Conservation (phyloP, 2,888 invertebrate species). For the Ichneumon xanthorius region DNA sequence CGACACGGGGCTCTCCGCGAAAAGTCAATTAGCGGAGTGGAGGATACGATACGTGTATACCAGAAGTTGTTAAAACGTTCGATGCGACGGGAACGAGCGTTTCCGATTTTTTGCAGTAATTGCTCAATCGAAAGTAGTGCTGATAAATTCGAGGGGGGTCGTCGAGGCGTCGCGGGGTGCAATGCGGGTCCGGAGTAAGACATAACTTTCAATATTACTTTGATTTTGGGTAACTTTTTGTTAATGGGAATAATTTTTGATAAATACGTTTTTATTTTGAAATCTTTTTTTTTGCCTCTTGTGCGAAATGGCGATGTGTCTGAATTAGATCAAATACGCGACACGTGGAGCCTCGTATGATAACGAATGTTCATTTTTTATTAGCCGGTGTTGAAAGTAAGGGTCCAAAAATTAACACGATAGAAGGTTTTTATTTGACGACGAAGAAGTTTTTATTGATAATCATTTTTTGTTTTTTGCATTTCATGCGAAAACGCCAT, state of each 20-base stretch:
- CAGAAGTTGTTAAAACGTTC: slow-evolving; percentile 41
- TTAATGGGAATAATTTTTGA: neutral
- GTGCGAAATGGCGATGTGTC: too few species aligned
- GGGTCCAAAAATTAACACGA: too few species aligned
- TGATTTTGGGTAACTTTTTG: neutral
- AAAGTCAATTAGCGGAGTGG: slow-evolving; percentile 64
- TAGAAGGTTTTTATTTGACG: too few species aligned
- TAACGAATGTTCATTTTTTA: too few species aligned
- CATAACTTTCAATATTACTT: neutral
- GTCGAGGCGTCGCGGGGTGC: neutral
- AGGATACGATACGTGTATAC: slow-evolving; percentile 28
- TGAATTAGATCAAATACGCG: too few species aligned
- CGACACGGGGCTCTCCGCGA: slow-evolving; percentile 47
- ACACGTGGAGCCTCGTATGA: too few species aligned
- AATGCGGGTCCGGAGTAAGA: neutral
- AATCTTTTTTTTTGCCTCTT: neutral
- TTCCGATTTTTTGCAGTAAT: slow-evolving; percentile 46
- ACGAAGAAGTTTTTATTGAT: too few species aligned
- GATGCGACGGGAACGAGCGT: slow-evolving; percentile 12
- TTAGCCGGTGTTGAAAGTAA: too few species aligned
- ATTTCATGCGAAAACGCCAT: neutral
- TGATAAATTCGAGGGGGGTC: slow-evolving; percentile 39
- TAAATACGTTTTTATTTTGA: neutral
- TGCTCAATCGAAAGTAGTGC: slow-evolving; percentile 57
- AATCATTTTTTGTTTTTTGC: neutral